These are phyloP conservation scores for Naso thynnoides DNA, from an alignment of 2,797 vertebrate species.

Conservation along the genomic window DNA sequence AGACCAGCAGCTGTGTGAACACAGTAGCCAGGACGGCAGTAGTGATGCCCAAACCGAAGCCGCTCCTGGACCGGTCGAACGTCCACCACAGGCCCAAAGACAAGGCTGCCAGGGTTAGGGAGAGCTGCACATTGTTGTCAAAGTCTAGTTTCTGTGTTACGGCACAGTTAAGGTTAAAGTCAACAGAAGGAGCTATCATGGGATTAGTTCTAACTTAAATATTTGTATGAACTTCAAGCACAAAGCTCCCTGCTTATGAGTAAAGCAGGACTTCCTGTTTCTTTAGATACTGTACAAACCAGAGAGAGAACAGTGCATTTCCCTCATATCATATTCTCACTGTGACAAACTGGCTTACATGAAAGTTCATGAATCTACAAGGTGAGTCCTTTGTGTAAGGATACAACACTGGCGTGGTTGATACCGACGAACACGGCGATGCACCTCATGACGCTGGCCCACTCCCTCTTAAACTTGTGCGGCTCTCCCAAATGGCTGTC, in stretches of 20 bases:
- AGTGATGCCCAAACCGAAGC: conserved; percentile 97
- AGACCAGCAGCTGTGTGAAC: conserved; percentile 96
- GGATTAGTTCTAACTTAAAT: conserved; percentile 38
- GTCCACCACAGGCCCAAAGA: conserved; percentile 99
- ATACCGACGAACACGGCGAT: conserved; percentile 98
- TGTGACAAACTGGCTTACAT: not conserved
- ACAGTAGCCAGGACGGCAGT: conserved; percentile 96
- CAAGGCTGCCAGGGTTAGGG: conserved; percentile 93
- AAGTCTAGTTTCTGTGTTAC: conserved; percentile 94
- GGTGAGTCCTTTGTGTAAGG: conserved; percentile 80
- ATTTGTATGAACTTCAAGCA: conserved; percentile 31
- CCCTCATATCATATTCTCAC: not conserved
- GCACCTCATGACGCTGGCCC: conserved; percentile 99
- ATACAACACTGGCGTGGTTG: conserved; percentile 99
- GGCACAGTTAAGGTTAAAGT: conserved; percentile 85
- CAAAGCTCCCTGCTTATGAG: not conserved
- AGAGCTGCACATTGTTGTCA: conserved; percentile 96
- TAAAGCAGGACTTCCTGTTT: conserved; percentile 5
- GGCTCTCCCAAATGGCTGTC: conserved; percentile 97
- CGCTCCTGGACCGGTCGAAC: conserved; percentile 96
- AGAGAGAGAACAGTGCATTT: not conserved
- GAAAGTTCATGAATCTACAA: not conserved
- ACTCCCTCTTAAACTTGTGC: conserved; percentile 98
- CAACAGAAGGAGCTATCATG: not conserved
- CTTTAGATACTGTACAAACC: not conserved